Evolutionary conservation across 2,113 vertebrate genomes (phyloP).

Genomic region (Ciconia stormi): DNA sequence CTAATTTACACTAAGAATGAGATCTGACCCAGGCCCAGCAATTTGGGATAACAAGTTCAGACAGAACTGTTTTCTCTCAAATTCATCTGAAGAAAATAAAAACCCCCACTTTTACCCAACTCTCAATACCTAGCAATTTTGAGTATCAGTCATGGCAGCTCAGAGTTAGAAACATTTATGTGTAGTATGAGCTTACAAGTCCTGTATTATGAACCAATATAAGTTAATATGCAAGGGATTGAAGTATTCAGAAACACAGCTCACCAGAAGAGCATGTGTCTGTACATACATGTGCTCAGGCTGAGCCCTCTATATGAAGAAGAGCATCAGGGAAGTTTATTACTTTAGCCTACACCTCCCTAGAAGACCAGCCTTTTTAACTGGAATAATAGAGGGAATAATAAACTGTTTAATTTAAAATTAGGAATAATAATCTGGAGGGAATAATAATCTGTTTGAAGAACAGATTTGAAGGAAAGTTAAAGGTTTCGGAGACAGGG

Average conservation of each 20-base stretch:
- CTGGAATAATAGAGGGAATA: background rate
- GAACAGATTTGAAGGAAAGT: background rate
- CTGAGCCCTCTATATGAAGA: background rate
- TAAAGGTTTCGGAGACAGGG: background rate
- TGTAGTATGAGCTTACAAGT: background rate
- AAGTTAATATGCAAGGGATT: background rate
- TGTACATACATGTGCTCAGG: background rate
- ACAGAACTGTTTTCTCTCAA: background rate
- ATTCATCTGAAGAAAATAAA: background rate
- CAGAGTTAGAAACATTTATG: background rate
- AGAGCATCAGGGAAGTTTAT: background rate
- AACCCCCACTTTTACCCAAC: background rate
- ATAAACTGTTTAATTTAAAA: too few relatives aligned
- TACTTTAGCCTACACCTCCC: background rate
- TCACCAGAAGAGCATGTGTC: background rate
- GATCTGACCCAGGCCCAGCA: background rate
- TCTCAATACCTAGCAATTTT: background rate
- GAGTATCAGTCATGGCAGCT: background rate
- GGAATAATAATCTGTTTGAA: background rate
- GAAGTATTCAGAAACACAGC: background rate
- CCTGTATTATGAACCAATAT: background rate
- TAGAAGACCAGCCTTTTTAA: background rate
- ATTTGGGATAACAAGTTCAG: background rate
- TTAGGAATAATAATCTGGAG: too few relatives aligned
- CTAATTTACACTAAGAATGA: background rate